Evolutionary conservation across 2,888 invertebrate species (phyloP).

Genomic region (Romanomermis culicivorax): DNA sequence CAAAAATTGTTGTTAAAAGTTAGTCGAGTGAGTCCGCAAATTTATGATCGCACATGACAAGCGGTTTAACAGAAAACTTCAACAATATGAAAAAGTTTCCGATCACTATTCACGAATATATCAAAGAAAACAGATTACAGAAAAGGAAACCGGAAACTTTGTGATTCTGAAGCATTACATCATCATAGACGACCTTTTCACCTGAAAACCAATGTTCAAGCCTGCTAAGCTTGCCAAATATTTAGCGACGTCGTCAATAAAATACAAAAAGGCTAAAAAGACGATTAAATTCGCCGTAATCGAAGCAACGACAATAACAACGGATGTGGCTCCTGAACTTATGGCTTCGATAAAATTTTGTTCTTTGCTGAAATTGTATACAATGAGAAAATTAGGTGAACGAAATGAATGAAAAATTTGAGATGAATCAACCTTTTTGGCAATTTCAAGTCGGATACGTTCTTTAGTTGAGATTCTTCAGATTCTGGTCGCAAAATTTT

Average conservation of each 20-base stretch:
- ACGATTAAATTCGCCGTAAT: constrained; percentile 78
- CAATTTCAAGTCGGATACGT: constrained; percentile 48
- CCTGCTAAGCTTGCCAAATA: constrained; percentile 63
- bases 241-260: constrained; percentile 52
- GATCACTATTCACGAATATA: too few relatives aligned
- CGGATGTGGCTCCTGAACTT: constrained; percentile 60
- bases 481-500: constrained; percentile 83
- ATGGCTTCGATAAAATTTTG: constrained; percentile 71
- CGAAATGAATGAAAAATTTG: neutral
- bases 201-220: constrained; percentile 35
- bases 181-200: too few relatives aligned
- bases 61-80: too few relatives aligned
- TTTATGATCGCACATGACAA: too few relatives aligned
- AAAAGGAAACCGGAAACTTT: too few relatives aligned
- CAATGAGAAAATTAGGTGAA: constrained; percentile 11
- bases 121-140: too few relatives aligned
- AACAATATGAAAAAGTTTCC: too few relatives aligned
- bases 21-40: too few relatives aligned
- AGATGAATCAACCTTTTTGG: constrained; percentile 15
- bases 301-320: constrained; percentile 55
- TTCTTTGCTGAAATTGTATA: constrained; percentile 50
- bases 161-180: too few relatives aligned
- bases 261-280: constrained; percentile 63
- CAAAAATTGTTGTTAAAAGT: too few relatives aligned
- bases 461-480: constrained; percentile 49